These are phyloP conservation scores for Xylota sylvarum DNA, from an alignment of 2,888 invertebrate genomes.

Conservation along the genomic window DNA sequence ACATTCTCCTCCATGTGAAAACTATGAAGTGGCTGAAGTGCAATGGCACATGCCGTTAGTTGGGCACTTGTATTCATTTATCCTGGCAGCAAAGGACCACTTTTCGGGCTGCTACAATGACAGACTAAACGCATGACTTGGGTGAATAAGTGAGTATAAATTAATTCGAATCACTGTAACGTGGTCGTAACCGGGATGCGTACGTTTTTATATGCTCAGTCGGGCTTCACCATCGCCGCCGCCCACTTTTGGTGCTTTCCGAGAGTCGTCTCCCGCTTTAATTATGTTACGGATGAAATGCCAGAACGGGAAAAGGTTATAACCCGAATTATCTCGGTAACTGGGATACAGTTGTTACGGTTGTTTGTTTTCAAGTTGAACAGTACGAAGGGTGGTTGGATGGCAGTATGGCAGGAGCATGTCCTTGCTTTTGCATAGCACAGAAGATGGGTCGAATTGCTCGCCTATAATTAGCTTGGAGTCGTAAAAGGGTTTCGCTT, in stretches of 20 bases:
- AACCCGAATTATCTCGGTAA: constrained; percentile 77
- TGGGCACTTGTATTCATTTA: constrained; percentile 74
- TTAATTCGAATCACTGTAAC: constrained; percentile 78
- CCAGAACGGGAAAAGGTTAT: constrained; percentile 69
- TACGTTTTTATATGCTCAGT: constrained; percentile 62
- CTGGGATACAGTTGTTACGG: constrained; percentile 74
- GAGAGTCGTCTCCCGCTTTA: constrained; percentile 54
- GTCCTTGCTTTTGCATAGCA: constrained; percentile 53
- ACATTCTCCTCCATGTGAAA: constrained; percentile 42
- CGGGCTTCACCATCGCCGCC: constrained; percentile 20
- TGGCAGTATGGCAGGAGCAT: neutral
- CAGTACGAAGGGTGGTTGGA: constrained; percentile 7
- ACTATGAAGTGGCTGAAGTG: constrained; percentile 66
- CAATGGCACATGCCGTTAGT: constrained; percentile 73
- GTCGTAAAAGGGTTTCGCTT: constrained; percentile 68
- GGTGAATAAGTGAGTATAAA: constrained; percentile 76
- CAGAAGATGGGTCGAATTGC: constrained; percentile 67
- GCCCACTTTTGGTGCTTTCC: constrained; percentile 2
- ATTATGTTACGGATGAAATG: constrained; percentile 75
- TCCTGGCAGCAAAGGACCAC: constrained; percentile 51
- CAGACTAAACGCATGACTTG: constrained; percentile 75
- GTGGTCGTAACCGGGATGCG: constrained; percentile 74
- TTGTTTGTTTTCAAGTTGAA: constrained; percentile 73
- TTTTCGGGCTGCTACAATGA: constrained; percentile 68
- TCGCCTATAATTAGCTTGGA: constrained; percentile 74